Base-by-base conservation (phyloP, 2,113 vertebrate genomes). In the Chionomys nivalis region DNA sequence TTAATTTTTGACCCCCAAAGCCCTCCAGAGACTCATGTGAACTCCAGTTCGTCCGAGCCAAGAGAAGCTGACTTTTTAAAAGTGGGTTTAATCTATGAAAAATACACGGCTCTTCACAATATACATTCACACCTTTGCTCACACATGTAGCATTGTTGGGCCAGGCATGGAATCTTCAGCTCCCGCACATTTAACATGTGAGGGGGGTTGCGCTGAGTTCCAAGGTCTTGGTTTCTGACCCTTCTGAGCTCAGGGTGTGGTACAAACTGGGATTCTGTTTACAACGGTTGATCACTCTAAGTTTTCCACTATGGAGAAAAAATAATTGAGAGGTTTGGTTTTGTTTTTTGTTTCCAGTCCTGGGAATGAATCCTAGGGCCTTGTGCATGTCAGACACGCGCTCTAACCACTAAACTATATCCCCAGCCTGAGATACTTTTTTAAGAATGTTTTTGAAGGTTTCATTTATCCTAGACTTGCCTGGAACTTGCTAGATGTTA, bases 41-140 rank as follows among this genome's bases (percentile, higher is more conserved):
- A 89, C 36, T 47, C 63, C 12, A 66, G 39, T 73, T 93, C 61
- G 47, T 89, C 90, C 52, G 58, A 95, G 33, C 65, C 83, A 89
- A 88, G 13, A 91, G 68, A 90, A 89, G 31, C 6, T 86, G 63
- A 77, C n/a, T 90, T 90, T 96, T 75, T 89, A 61, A 36, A 96
- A 78, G 61, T 23, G 73, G n/a, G 77, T 89, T 96, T 82, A 83
- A 82, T 28, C 68, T 10, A 9, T 21, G 47, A 13, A 66, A 73
- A 52, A 55, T 10, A 28, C n/a, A 70, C 28, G 76, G 13, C 11
- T 24, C 79, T 42, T 65, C 83, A n/a, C 33, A 13, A 14, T 24
- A 52, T 23, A 82, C 65, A 16, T n/a, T 72, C 19, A 76, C 19
- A 23, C 39, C 85, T 61, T 77, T 33, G 33, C 9, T 66, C 33